Percentiles rank a stretch among this genome's conserved stretches.
Conservation (phyloP, 2,113 vertebrate species). For the Leptosomus discolor region DNA sequence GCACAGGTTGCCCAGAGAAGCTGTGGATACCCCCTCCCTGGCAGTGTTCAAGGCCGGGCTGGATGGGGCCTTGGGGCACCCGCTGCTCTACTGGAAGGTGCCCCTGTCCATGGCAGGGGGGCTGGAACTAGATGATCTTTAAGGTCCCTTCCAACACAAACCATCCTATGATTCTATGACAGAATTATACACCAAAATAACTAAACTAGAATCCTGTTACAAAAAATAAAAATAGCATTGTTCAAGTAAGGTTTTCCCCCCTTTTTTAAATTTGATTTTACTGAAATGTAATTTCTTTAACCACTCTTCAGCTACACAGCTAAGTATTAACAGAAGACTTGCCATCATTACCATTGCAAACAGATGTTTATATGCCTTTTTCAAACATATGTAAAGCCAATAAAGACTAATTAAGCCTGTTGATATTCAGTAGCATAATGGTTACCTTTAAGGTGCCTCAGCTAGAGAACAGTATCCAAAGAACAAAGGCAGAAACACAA, state of each 20-base stretch:
- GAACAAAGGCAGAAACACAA: background rate
- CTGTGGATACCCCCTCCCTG: fast-evolving
- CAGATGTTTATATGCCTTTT: background rate
- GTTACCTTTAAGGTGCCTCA: background rate
- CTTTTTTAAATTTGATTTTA: background rate
- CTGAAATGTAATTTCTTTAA: background rate
- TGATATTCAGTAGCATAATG: background rate
- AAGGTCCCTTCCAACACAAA: background rate
- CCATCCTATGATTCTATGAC: background rate
- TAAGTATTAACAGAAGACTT: background rate
- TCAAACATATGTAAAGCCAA: background rate
- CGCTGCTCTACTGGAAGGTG: background rate
- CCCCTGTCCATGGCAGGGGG: too few relatives aligned
- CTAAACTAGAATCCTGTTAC: background rate
- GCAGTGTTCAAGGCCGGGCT: background rate
- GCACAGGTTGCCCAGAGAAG: background rate
- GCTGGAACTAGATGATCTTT: background rate
- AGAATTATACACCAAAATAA: background rate
- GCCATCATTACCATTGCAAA: conserved; percentile 28
- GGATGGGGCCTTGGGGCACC: background rate
- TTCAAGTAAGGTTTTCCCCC: background rate
- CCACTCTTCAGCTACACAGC: background rate
- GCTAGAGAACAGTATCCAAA: background rate
- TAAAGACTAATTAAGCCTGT: background rate
- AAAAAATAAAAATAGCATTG: background rate